Percentiles rank a stretch among this genome's conserved stretches.
phyloP scores from a whole-genome alignment of 1,140 invertebrate genomes.

The Fopius arisanus region DNA sequence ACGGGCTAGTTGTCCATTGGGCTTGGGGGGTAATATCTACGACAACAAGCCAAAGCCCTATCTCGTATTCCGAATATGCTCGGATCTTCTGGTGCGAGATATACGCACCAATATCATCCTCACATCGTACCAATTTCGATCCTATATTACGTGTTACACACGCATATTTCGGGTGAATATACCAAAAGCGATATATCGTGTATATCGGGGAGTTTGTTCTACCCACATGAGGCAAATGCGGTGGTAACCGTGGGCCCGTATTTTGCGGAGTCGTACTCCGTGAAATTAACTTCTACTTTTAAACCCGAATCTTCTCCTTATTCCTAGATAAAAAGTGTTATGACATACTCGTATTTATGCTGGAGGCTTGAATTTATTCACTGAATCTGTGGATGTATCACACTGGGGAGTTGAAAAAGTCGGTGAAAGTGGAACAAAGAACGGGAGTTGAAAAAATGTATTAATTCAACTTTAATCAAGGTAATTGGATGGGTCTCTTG shows the following conservation, averaged over 20 bases:
- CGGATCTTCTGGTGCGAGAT: not conserved
- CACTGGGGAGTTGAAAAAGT: not conserved
- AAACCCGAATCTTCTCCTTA: conserved; percentile 27
- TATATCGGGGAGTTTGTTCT: not conserved
- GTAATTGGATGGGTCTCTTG: not conserved
- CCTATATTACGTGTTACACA: not conserved
- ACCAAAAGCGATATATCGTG: not conserved
- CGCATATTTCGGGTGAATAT: not conserved
- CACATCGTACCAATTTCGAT: not conserved
- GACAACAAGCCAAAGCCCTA: not conserved
- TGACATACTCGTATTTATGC: not conserved
- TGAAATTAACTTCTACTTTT: conserved; percentile 47
- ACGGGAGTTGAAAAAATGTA: conserved; percentile 7
- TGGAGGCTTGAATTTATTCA: not conserved
- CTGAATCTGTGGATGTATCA: not conserved
- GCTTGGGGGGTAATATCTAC: not conserved
- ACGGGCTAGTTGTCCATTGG: not conserved
- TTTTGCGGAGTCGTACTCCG: conserved; percentile 35
- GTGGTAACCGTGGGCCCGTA: not conserved
- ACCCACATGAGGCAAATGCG: no score
- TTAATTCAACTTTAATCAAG: not conserved
- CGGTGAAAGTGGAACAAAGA: not conserved
- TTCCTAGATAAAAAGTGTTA: not conserved
- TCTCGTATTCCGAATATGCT: not conserved
- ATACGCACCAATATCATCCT: not conserved